Evolutionary conservation across 2,113 vertebrate genomes (phyloP), one percentile per base, ranked within the genome.

Genomic region (Phocoena phocoena): DNA sequence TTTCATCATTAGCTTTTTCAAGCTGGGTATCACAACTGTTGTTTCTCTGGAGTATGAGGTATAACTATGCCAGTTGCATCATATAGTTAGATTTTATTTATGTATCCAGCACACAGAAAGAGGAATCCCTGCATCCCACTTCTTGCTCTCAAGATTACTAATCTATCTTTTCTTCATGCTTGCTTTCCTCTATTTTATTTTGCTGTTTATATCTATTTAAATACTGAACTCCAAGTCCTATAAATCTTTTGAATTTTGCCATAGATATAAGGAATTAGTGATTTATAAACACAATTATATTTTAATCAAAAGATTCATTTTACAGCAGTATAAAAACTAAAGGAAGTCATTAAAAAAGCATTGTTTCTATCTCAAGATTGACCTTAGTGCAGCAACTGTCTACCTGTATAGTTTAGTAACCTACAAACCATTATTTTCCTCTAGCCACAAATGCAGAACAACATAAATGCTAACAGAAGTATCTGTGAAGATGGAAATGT

Each of bases 301-400:
- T 92, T 74, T 87, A 76, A 95, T 87, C 36, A 87, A 90, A 96
- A 87, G 5, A 77, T 74, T 65, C 14, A 63, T 81, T 95, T 86
- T 41, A 53, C 15, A 53, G 53, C 15, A 62, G 36, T 38, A 86
- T 58, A 73, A 86, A 81, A 97, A 77, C 20, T 36, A 80, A 86
- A 70, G 36, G 21, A 74, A 88, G 25, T 76, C 53, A 53, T 15
- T 53, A 31, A 87, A 93, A 91, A 90, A 25, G 7, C 4, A 63
- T 20, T 83, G 6, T 44, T 89, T 85, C 80, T 17, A 74, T 65
- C 25, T 82, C 41, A 88, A 77, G 31, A 41, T 47, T 90, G 11
- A 70, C 0, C 41, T 60, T 47, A 41, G 20, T 33, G 41, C 38
- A 12, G 53, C 5, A 33, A 15, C 21, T 44, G 13, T 84, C 88